Evolutionary conservation across 2,888 invertebrate genomes (phyloP).

Genomic region (Scaptomyza parva): DNA sequence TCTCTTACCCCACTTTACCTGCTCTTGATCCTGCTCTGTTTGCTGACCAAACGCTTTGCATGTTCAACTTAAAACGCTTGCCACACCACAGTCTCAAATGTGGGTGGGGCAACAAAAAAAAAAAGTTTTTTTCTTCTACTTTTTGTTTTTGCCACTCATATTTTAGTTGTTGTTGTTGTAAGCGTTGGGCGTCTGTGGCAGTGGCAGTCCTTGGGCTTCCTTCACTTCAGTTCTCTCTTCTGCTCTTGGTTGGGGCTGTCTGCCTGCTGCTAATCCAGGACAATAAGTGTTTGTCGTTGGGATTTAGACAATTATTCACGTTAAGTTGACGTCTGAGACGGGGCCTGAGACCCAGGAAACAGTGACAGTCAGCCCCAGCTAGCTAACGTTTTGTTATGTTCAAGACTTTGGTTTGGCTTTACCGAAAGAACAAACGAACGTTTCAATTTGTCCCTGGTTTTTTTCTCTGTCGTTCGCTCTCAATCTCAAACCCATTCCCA

Average conservation of each 20-base stretch:
- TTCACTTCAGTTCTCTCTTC: conserved; percentile 22
- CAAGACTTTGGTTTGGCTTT: conserved; percentile 34
- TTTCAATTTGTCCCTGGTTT: conserved; percentile 58
- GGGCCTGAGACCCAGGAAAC: conserved; percentile 51
- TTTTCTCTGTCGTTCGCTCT: conserved; percentile 15
- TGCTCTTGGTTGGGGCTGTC: conserved; percentile 38
- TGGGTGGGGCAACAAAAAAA: conserved; percentile 43
- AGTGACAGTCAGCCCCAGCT: conserved; percentile 45
- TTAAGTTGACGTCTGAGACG: conserved; percentile 81
- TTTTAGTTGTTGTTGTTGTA: conserved; percentile 36
- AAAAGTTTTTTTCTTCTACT: conserved; percentile 40
- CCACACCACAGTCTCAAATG: conserved; percentile 27
- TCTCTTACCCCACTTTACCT: neutral
- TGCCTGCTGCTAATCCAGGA: conserved; percentile 78
- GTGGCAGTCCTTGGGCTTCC: conserved; percentile 63
- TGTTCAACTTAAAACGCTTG: conserved; percentile 78
- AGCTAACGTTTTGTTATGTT: conserved; percentile 67
- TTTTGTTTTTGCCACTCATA: conserved; percentile 65
- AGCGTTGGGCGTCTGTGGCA: conserved; percentile 45
- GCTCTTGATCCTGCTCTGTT: conserved; percentile 17
- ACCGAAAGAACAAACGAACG: neutral
- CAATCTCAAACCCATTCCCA: neutral
- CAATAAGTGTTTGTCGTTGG: conserved; percentile 80
- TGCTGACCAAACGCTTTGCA: conserved; percentile 70
- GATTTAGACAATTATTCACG: conserved; percentile 80